These are phyloP conservation scores for Holcopasites calliopsidis DNA, from an alignment of 1,140 invertebrate genomes.

Conservation along the genomic window DNA sequence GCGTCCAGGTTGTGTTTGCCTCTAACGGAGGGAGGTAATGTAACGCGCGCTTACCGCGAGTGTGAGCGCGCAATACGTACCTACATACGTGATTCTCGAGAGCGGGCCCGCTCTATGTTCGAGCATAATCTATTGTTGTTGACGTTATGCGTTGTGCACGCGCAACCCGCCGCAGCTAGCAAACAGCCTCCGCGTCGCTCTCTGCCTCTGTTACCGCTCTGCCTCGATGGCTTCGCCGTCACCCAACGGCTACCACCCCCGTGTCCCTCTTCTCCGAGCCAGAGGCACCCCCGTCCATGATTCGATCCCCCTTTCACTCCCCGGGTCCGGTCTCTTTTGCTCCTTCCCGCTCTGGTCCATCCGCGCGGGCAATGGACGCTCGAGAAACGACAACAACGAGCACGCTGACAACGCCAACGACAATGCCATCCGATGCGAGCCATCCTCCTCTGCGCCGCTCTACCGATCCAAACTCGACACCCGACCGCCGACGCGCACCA, in stretches of 20 bases:
- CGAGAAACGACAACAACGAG: conserved; percentile 73
- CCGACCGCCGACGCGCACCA: conserved; percentile 44
- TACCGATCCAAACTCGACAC: conserved; percentile 41
- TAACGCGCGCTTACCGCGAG: conserved; percentile 61
- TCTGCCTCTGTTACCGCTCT: conserved; percentile 41
- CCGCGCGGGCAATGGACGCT: conserved; percentile 49
- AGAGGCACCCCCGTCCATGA: conserved; percentile 13
- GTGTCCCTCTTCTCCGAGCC: conserved; percentile 22
- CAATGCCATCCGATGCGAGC: conserved; percentile 52
- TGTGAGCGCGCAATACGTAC: conserved; percentile 45
- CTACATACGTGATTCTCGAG: conserved; percentile 54
- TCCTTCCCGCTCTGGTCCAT: conserved; percentile 3
- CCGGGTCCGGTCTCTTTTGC: not conserved
- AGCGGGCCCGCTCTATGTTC: conserved; percentile 70
- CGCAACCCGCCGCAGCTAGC: conserved; percentile 43
- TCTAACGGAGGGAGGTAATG: conserved; percentile 66
- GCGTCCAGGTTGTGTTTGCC: conserved; percentile 66
- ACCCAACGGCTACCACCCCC: conserved; percentile 31
- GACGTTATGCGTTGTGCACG: conserved; percentile 78
- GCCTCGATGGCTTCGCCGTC: conserved; percentile 40
- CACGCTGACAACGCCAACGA: conserved; percentile 65
- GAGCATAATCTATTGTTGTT: conserved; percentile 79
- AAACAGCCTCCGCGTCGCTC: conserved; percentile 15
- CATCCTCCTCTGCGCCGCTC: conserved; percentile 29
- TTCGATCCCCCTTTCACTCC: not conserved